phyloP scores from a whole-genome alignment of 2,888 invertebrate species.

The Orgyia antiqua region DNA sequence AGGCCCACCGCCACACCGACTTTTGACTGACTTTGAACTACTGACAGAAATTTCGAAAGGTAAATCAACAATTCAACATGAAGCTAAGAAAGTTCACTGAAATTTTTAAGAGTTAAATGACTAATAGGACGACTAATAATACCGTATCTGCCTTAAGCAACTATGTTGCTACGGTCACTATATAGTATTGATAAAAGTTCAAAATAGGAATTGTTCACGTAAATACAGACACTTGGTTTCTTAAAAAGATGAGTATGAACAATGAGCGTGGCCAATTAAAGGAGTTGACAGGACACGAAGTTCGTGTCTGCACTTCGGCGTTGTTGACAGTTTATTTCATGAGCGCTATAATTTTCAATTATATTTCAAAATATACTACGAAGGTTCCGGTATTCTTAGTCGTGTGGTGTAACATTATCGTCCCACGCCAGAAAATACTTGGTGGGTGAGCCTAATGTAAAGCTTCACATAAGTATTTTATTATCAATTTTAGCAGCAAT shows the following conservation, averaged over 20 bases:
- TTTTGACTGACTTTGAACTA: too few species aligned
- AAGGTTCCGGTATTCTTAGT: slow-evolving; percentile 32
- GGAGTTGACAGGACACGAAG: slow-evolving; percentile 51
- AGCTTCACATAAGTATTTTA: too few species aligned
- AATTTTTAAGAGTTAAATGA: too few species aligned
- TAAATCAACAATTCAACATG: too few species aligned
- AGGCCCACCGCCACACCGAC: too few species aligned
- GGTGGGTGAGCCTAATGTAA: slow-evolving; percentile 25
- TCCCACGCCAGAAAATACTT: slow-evolving; percentile 37
- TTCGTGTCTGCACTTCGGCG: slow-evolving; percentile 46
- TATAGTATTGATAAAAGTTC: too few species aligned
- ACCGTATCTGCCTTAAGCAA: too few species aligned
- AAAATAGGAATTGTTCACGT: slow-evolving; percentile 37
- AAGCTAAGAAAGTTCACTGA: too few species aligned
- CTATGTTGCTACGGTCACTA: too few species aligned
- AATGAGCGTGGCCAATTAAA: slow-evolving; percentile 60
- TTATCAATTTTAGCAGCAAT: too few species aligned
- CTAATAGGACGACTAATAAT: too few species aligned
- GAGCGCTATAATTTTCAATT: slow-evolving; percentile 56
- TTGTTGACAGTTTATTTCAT: slow-evolving; percentile 51
- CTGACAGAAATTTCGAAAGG: too few species aligned
- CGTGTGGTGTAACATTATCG: slow-evolving; percentile 37
- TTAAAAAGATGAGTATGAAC: slow-evolving; percentile 46
- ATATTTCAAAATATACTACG: slow-evolving; percentile 44
- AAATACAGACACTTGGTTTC: slow-evolving; percentile 35